A percentile compares a stretch with the other conserved stretches of the same genome.
phyloP scores from a whole-genome alignment of 1,140 invertebrate genomes.

The Atta texana region DNA sequence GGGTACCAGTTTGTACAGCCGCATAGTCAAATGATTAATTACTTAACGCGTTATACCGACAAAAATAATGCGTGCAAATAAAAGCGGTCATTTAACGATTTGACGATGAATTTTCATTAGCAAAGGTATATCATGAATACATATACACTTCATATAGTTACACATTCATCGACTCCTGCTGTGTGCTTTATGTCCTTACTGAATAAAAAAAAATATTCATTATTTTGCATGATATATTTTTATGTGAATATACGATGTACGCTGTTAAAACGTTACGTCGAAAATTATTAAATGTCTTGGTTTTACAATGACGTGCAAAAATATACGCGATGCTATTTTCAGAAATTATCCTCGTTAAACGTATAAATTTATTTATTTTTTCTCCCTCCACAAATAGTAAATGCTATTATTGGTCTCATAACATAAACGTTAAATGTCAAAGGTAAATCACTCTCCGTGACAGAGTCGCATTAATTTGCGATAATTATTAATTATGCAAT shows the following conservation, averaged over 20 bases:
- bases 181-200: constrained; percentile 24
- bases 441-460: neutral
- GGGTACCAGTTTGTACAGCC: constrained; percentile 24
- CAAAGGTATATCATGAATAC: constrained; percentile 5
- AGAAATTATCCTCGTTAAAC: neutral
- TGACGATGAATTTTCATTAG: constrained; percentile 58
- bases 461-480: neutral
- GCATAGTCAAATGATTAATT: constrained; percentile 67
- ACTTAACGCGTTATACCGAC: constrained; percentile 33
- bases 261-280: constrained; percentile 26
- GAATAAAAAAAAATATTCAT: constrained; percentile 40
- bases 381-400: neutral
- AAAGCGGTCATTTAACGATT: constrained; percentile 51
- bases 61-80: constrained; percentile 66
- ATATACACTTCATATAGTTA: constrained; percentile 41
- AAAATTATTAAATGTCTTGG: constrained; percentile 20
- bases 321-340: neutral
- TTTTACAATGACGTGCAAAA: neutral
- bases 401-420: constrained; percentile 4
- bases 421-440: constrained; percentile 3
- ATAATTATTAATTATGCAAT: constrained; percentile 45
- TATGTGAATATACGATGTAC: neutral
- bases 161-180: constrained; percentile 28
- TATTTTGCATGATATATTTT: constrained; percentile 41
- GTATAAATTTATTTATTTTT: constrained; percentile 30